These are phyloP conservation scores for Manduca sexta DNA, from an alignment of 1,140 invertebrate genomes.

Conservation along the genomic window DNA sequence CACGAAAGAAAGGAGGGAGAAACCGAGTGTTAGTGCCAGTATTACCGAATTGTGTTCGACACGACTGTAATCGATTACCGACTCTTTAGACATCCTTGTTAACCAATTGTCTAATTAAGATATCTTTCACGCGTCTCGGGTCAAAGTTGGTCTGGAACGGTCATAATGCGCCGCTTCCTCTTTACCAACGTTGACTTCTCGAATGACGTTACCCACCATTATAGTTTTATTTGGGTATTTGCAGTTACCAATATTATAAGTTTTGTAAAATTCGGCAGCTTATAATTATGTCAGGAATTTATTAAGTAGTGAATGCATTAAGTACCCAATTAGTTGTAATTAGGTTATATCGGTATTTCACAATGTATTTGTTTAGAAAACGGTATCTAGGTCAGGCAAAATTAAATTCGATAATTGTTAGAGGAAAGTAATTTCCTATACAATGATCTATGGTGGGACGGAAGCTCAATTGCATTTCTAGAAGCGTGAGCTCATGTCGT, in stretches of 20 bases:
- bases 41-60: constrained; percentile 24
- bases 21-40: constrained; percentile 51
- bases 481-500: too few relatives aligned
- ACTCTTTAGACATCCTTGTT: constrained; percentile 20
- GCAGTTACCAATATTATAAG: neutral
- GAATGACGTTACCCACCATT: neutral
- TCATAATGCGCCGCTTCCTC: neutral
- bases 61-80: neutral
- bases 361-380: too few relatives aligned
- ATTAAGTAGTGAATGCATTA: neutral
- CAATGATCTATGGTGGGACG: too few relatives aligned
- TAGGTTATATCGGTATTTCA: too few relatives aligned
- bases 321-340: too few relatives aligned
- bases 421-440: too few relatives aligned
- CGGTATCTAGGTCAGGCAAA: too few relatives aligned
- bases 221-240: neutral
- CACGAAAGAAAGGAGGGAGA: constrained; percentile 63
- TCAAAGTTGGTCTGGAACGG: constrained; percentile 10
- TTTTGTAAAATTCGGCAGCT: neutral
- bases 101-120: constrained; percentile 9
- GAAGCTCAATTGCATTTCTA: too few relatives aligned
- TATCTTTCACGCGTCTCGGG: constrained; percentile 15
- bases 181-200: neutral
- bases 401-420: too few relatives aligned
- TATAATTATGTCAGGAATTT: neutral